These are phyloP conservation scores for Ceratina japonica DNA, from an alignment of 1,140 invertebrate species.

Conservation along the genomic window DNA sequence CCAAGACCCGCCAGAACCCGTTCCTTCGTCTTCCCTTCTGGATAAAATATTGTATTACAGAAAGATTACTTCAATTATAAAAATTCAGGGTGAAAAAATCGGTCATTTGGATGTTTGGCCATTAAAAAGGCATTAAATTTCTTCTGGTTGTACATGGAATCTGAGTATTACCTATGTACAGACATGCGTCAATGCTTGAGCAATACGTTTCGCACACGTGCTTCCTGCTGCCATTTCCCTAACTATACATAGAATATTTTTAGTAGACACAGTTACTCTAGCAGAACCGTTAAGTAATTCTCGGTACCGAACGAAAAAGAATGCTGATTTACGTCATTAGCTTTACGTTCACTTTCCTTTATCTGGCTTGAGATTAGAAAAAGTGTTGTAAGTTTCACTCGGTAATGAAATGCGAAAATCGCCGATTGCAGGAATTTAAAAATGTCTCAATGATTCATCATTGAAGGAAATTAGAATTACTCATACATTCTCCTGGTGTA, in stretches of 20 bases:
- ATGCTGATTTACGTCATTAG: not conserved
- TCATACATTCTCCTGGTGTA: no score
- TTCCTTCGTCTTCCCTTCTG: slow-evolving; percentile 3
- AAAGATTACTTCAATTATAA: not conserved
- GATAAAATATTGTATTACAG: not conserved
- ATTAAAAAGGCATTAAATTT: no score
- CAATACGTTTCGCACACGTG: slow-evolving; percentile 21
- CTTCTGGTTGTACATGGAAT: no score
- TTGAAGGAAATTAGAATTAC: no score
- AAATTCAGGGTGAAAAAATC: no score
- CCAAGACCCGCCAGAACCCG: slow-evolving; percentile 78
- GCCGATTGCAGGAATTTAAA: no score
- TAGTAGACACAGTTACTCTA: not conserved
- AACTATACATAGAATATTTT: not conserved
- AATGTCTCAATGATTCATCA: not conserved
- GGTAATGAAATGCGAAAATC: no score
- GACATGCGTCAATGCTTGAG: not conserved
- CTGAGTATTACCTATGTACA: no score
- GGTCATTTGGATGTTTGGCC: no score
- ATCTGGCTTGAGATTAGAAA: no score
- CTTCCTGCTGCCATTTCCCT: not conserved
- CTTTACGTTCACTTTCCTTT: not conserved
- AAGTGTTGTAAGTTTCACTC: no score
- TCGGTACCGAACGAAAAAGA: not conserved
- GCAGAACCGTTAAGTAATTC: slow-evolving; percentile 1